These are phyloP conservation scores for Conops quadrifasciatus DNA, from an alignment of 2,888 invertebrate species.

Conservation along the genomic window DNA sequence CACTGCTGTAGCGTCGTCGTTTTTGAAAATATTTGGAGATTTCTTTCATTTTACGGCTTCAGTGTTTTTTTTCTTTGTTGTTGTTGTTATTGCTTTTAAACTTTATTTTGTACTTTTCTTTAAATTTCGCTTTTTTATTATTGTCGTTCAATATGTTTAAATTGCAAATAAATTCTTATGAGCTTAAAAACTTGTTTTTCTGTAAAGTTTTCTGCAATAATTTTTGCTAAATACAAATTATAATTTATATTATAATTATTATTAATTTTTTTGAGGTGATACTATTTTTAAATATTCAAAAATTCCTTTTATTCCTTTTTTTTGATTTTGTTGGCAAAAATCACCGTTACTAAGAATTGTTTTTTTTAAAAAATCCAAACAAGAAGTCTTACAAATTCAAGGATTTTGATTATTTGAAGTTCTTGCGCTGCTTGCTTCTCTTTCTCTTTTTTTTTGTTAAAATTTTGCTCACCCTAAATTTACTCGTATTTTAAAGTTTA, in stretches of 20 bases:
- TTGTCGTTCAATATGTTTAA: too few relatives aligned
- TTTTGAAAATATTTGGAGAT: constrained; percentile 70
- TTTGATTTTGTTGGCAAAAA: background rate
- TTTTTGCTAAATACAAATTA: too few relatives aligned
- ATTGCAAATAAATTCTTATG: too few relatives aligned
- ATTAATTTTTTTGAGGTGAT: too few relatives aligned
- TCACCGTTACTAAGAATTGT: background rate
- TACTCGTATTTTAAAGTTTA: too few relatives aligned
- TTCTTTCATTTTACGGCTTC: constrained; percentile 71
- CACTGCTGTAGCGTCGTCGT: constrained; percentile 69
- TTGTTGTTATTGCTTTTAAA: background rate
- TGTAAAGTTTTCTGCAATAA: too few relatives aligned
- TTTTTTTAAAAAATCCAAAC: too few relatives aligned
- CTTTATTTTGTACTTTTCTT: background rate
- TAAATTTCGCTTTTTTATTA: background rate
- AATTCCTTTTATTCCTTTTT: too few relatives aligned
- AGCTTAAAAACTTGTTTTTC: too few relatives aligned
- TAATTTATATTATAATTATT: too few relatives aligned
- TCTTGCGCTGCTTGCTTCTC: background rate
- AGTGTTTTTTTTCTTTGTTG: constrained; percentile 34
- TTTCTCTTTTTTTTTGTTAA: background rate
- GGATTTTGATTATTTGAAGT: background rate
- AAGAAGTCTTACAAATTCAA: background rate
- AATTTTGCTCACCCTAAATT: too few relatives aligned
- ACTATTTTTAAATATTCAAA: too few relatives aligned